A percentile compares a stretch with the other conserved stretches of the same genome.
phyloP scores from a whole-genome alignment of 2,113 vertebrate genomes.

The Nerophis lumbriciformis region DNA sequence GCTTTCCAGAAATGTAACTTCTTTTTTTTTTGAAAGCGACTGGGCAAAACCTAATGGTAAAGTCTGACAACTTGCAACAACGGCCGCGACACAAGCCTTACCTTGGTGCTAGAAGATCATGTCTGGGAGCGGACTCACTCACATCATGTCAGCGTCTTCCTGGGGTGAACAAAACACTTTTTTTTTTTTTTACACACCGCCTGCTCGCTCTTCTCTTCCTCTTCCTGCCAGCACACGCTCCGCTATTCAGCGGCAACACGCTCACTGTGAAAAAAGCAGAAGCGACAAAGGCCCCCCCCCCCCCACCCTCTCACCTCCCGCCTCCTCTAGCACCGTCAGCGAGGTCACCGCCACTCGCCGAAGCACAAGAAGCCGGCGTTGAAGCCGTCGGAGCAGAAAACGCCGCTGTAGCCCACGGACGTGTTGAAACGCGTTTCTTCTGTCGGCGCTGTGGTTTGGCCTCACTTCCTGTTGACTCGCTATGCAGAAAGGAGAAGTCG shows the following conservation, averaged over 20 bases:
- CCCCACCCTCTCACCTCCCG: neutral
- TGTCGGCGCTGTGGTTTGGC: conserved; percentile 69
- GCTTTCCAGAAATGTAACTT: neutral
- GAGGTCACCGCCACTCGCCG: neutral
- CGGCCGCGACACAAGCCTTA: conserved; percentile 17
- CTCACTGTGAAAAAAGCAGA: neutral
- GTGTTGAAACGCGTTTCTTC: conserved; percentile 69
- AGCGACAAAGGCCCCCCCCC: neutral
- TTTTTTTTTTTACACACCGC: conserved; percentile 31
- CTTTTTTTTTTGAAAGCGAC: neutral
- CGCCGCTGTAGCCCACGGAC: conserved; percentile 6
- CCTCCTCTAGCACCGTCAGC: neutral
- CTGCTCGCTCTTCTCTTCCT: conserved; percentile 61
- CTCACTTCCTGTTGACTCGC: conserved; percentile 75
- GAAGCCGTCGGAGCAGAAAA: too few relatives aligned
- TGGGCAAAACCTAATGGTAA: too few relatives aligned
- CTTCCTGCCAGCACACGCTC: conserved; percentile 63
- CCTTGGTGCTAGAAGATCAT: conserved; percentile 51
- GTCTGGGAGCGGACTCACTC: conserved; percentile 32
- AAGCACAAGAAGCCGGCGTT: too few relatives aligned
- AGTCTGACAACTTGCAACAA: neutral
- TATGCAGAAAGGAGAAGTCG: conserved; percentile 70
- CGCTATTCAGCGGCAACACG: too few relatives aligned
- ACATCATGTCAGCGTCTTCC: conserved; percentile 40
- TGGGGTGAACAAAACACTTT: conserved; percentile 5